Percentiles rank a stretch among this genome's conserved stretches.
Conservation (phyloP, 2,113 vertebrate genomes). For the Hipposideros armiger region DNA sequence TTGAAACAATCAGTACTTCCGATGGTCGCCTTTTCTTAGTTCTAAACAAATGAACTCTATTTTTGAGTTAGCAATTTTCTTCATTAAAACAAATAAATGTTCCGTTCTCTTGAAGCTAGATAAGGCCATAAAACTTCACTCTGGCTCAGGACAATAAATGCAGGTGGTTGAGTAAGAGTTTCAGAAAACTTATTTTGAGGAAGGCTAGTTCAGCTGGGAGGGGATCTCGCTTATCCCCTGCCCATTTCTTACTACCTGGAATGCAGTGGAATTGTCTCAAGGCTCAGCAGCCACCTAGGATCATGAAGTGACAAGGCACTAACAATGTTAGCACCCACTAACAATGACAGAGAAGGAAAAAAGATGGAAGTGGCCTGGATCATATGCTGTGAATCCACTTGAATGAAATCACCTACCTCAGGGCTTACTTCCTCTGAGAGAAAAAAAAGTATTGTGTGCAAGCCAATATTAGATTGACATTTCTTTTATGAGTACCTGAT, state of each 20-base stretch:
- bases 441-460: not conserved
- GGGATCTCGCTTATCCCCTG: not conserved
- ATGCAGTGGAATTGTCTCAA: not conserved
- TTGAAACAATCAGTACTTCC: not conserved
- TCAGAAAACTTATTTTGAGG: not conserved
- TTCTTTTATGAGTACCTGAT: not conserved
- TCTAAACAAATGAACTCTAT: not conserved
- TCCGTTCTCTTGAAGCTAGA: not conserved
- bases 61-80: not conserved
- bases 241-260: not conserved
- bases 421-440: not conserved
- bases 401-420: not conserved
- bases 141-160: not conserved
- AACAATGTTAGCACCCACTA: not conserved
- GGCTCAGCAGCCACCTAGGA: not conserved
- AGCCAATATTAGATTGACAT: not conserved
- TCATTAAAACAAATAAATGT: not conserved
- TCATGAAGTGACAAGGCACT: not conserved
- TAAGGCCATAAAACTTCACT: not conserved
- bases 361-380: not conserved
- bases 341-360: not conserved
- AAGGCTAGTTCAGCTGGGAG: not conserved
- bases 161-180: not conserved
- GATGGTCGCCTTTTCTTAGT: not conserved
- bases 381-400: not conserved